Percentiles rank a stretch among this genome's conserved stretches.
Evolutionary conservation across 2,113 vertebrate genomes (phyloP).

Genomic region (Meles meles): DNA sequence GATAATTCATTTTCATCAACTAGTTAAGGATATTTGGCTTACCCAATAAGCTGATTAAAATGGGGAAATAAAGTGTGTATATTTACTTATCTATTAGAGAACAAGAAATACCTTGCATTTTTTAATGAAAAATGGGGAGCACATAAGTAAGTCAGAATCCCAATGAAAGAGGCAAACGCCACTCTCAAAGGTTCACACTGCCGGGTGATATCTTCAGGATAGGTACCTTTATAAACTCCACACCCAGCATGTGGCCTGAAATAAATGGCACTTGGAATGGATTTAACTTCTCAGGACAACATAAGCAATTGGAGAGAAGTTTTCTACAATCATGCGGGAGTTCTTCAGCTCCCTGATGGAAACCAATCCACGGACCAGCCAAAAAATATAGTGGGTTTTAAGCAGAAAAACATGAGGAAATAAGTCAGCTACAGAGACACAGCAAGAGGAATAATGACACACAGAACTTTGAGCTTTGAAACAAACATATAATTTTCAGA

Average conservation of each 20-base stretch:
- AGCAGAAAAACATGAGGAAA: neutral
- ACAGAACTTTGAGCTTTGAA: neutral
- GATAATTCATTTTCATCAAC: neutral
- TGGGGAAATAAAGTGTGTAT: neutral
- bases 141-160: neutral
- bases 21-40: neutral
- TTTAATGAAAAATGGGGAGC: neutral
- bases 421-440: neutral
- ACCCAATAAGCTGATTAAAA: neutral
- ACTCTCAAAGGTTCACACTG: neutral
- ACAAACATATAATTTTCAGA: neutral
- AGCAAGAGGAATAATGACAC: neutral
- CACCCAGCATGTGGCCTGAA: neutral
- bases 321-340: neutral
- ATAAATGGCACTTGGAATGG: neutral
- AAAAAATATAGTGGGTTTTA: neutral
- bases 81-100: neutral
- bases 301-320: neutral
- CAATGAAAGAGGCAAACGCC: neutral
- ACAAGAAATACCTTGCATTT: neutral
- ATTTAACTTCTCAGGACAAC: neutral
- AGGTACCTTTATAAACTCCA: neutral
- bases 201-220: neutral
- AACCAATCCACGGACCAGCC: neutral
- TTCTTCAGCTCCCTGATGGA: neutral